Conservation (phyloP, 2,113 vertebrate species). For the Phoenicopterus ruber region DNA sequence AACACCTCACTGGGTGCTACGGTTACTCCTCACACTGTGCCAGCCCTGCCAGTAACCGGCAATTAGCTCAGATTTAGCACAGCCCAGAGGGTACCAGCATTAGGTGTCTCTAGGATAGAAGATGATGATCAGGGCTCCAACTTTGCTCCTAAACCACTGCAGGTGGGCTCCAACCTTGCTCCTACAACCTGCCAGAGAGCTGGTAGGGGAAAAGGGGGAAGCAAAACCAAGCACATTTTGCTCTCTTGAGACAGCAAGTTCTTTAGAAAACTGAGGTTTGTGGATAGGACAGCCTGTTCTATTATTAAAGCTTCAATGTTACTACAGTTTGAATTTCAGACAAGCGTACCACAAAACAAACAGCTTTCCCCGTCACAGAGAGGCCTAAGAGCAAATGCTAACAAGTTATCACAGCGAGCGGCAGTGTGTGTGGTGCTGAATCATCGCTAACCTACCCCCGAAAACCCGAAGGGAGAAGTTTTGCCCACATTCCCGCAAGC, state of each 20-base stretch:
- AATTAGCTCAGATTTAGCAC: not conserved
- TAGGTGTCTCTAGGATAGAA: not conserved
- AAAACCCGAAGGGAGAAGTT: not conserved
- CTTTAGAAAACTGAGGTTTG: not conserved
- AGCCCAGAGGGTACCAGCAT: not conserved
- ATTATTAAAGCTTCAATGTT: not conserved
- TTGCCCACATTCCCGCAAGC: not conserved
- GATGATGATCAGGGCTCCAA: not conserved
- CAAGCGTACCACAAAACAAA: not conserved
- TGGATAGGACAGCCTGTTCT: not conserved
- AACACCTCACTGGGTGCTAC: not conserved
- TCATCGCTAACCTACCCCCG: fast-evolving
- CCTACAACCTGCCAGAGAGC: not conserved
- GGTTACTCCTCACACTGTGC: not conserved
- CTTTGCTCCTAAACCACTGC: not conserved
- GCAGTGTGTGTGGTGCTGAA: not conserved
- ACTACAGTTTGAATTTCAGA: not conserved
- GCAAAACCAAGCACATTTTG: not conserved
- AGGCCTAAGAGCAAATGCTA: not conserved
- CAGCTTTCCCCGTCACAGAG: not conserved
- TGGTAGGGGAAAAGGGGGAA: not conserved
- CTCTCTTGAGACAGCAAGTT: not conserved
- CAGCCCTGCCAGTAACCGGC: not conserved
- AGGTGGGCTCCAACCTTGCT: not conserved
- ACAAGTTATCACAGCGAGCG: not conserved